Evolutionary conservation across 2,113 vertebrate genomes (phyloP).

Genomic region (Epinephelus lanceolatus): DNA sequence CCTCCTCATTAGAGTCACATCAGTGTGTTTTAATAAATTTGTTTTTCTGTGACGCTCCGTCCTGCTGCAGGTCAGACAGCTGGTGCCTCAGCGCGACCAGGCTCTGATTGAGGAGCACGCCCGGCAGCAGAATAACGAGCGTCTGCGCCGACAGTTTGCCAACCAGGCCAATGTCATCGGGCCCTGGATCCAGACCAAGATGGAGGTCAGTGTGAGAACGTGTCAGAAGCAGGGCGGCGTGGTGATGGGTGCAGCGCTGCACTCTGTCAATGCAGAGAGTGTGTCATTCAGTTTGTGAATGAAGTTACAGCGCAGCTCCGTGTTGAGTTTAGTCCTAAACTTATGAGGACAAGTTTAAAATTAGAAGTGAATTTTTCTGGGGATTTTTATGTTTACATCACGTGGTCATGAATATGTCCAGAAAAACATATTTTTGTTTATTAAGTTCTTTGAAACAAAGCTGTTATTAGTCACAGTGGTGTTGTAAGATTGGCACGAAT

Average conservation of each 20-base stretch:
- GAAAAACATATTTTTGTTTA: neutral
- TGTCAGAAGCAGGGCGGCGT: neutral
- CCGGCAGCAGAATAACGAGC: conserved; percentile 97
- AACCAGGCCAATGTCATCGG: conserved; percentile 97
- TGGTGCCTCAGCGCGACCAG: conserved; percentile 96
- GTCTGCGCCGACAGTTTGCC: conserved; percentile 96
- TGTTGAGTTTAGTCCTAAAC: neutral
- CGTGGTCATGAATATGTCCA: neutral
- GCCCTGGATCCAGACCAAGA: conserved; percentile 99
- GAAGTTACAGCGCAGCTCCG: neutral
- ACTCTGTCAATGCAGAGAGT: neutral
- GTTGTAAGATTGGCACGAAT: neutral
- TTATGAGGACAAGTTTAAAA: neutral
- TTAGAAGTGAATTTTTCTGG: neutral
- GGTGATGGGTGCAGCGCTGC: neutral
- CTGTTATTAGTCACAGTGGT: neutral
- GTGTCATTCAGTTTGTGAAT: neutral
- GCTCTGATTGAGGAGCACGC: conserved; percentile 95
- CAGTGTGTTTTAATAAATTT: neutral
- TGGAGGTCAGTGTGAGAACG: conserved; percentile 88
- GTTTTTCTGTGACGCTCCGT: neutral
- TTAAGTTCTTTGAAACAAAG: neutral
- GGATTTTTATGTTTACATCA: neutral
- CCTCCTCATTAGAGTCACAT: neutral
- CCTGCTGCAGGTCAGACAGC: conserved; percentile 89